Evolutionary conservation across 1,140 invertebrate species (phyloP).

Genomic region (Cyphomyrmex costatus): DNA sequence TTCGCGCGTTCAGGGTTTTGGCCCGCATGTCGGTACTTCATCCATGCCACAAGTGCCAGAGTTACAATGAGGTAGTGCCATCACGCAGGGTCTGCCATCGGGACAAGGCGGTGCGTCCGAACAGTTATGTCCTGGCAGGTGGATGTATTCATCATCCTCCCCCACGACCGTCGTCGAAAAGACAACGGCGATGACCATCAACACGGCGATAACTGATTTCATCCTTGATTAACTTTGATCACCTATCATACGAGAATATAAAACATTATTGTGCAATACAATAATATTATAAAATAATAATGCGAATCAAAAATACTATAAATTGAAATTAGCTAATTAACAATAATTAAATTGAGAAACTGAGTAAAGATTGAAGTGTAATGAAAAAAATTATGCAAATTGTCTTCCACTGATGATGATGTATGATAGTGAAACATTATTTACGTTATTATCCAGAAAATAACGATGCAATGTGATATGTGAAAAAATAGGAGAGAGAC

Average conservation of each 20-base stretch:
- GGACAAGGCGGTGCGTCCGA: constrained; percentile 75
- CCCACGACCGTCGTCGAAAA: constrained; percentile 22
- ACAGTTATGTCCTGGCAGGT: constrained; percentile 75
- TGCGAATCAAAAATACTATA: neutral
- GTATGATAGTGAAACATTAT: neutral
- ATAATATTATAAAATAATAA: neutral
- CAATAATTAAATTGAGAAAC: neutral
- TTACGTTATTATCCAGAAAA: neutral
- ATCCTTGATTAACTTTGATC: constrained; percentile 34
- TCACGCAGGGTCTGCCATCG: constrained; percentile 70
- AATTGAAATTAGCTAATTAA: neutral
- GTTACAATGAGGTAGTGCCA: constrained; percentile 73
- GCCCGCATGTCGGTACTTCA: constrained; percentile 73
- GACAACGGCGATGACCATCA: constrained; percentile 56
- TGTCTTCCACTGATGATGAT: neutral
- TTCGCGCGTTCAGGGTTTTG: constrained; percentile 16
- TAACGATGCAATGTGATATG: neutral
- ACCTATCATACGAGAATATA: neutral
- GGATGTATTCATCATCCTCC: constrained; percentile 69
- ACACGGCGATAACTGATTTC: constrained; percentile 33
- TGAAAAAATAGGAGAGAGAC: neutral
- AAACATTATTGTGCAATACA: neutral
- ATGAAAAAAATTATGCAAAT: neutral
- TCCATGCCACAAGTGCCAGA: constrained; percentile 69
- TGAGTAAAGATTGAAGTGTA: neutral